These are phyloP conservation scores for Plodia interpunctella DNA, from an alignment of 1,140 invertebrate species.

Conservation along the genomic window DNA sequence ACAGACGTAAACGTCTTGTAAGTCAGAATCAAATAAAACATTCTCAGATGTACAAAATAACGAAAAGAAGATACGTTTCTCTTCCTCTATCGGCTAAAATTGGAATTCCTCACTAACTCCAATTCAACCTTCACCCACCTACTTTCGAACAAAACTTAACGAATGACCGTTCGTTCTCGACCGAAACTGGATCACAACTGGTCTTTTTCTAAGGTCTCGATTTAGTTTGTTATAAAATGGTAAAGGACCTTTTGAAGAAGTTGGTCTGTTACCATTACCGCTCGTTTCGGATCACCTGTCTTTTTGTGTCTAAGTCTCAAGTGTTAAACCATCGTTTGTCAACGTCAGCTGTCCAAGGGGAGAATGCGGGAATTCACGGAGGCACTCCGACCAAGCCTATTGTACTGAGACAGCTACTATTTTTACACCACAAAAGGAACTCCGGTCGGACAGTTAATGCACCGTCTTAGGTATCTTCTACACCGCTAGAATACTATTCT, in stretches of 20 bases:
- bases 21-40: too few species aligned
- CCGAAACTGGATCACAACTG: too few species aligned
- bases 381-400: conserved; percentile 23
- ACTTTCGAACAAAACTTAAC: conserved; percentile 27
- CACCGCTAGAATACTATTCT: neutral
- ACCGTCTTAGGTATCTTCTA: neutral
- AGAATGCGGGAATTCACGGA: conserved; percentile 33
- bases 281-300: conserved; percentile 53
- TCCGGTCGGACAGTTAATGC: conserved; percentile 1
- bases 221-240: too few species aligned
- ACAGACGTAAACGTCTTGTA: too few species aligned
- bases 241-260: too few species aligned
- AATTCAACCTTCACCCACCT: neutral
- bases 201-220: too few species aligned
- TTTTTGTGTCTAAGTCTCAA: conserved; percentile 41
- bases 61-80: too few species aligned
- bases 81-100: too few species aligned
- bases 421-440: conserved; percentile 29
- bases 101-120: too few species aligned
- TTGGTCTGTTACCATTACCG: conserved; percentile 14
- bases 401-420: conserved; percentile 34
- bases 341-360: conserved; percentile 32
- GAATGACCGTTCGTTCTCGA: conserved; percentile 31
- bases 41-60: too few species aligned
- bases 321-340: conserved; percentile 44